Conservation (phyloP, 2,797 vertebrate species). For the Schizothorax lantsangensis region DNA sequence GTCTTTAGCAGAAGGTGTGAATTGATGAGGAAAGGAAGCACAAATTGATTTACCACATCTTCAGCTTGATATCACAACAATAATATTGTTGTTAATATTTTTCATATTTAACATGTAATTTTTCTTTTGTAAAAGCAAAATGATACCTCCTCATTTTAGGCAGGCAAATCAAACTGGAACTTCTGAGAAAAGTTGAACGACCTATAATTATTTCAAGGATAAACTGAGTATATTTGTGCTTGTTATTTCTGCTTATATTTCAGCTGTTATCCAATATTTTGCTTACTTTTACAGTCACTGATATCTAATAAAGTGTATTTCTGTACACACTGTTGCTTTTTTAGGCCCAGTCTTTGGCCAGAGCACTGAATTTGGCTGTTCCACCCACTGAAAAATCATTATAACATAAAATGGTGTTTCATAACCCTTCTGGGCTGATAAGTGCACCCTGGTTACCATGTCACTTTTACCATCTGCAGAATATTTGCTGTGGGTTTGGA, state of each 20-base stretch:
- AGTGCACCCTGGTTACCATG: background rate
- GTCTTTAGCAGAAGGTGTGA: background rate
- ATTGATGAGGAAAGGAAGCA: background rate
- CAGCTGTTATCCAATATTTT: background rate
- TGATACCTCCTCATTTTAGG: background rate
- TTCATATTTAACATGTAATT: too few relatives aligned
- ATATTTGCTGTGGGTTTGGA: slow-evolving; percentile 8
- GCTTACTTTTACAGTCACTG: slow-evolving; percentile 5
- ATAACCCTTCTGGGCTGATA: slow-evolving; percentile 8
- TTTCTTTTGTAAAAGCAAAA: background rate
- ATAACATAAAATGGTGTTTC: slow-evolving; percentile 12
- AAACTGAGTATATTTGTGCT: background rate
- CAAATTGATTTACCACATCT: background rate
- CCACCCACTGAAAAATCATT: background rate
- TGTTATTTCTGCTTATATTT: background rate
- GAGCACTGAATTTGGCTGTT: background rate
- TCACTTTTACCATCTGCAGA: slow-evolving; percentile 8
- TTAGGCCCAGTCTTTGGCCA: background rate
- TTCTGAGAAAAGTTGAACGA: background rate
- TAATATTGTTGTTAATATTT: too few relatives aligned
- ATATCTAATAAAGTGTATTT: slow-evolving; percentile 16
- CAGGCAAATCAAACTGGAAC: background rate
- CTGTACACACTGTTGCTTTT: background rate
- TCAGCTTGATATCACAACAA: background rate
- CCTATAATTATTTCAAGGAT: background rate